Conservation (phyloP, 2,113 vertebrate species). For the Romanogobio albipinnatus region DNA sequence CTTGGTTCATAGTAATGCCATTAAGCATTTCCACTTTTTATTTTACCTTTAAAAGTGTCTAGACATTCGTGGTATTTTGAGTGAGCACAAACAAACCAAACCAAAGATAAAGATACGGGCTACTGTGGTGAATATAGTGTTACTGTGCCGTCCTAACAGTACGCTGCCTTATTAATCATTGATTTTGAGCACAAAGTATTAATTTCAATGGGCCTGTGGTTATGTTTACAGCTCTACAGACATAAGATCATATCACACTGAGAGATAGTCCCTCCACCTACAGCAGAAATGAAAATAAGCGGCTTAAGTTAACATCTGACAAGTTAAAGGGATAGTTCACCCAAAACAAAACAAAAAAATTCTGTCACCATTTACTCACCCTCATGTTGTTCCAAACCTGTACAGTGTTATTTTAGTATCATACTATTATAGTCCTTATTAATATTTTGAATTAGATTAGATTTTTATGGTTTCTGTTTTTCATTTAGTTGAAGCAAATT, state of each 20-base stretch:
- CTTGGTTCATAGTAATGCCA: background rate
- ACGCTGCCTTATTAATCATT: constrained; percentile 76
- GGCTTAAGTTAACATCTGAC: constrained; percentile 9
- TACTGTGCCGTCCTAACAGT: constrained; percentile 65
- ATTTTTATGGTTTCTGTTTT: no score
- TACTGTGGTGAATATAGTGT: constrained; percentile 62
- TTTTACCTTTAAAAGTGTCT: background rate
- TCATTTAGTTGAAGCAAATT: no score
- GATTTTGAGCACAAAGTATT: constrained; percentile 67
- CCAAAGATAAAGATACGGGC: constrained; percentile 64
- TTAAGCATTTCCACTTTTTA: constrained; percentile 17
- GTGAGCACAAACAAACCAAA: constrained; percentile 51
- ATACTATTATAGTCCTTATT: no score
- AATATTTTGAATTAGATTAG: no score
- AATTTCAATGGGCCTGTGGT: constrained; percentile 64
- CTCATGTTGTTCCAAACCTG: background rate
- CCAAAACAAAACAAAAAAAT: background rate
- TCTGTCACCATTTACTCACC: background rate
- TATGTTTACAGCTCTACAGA: constrained; percentile 62
- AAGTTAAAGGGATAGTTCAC: background rate
- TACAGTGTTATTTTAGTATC: background rate
- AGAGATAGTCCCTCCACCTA: constrained; percentile 17
- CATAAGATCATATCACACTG: constrained; percentile 48
- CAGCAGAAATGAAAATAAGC: constrained; percentile 14
- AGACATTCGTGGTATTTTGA: background rate